Base-by-base conservation (phyloP, 2,888 invertebrate genomes). In the Amaurobius ferox region DNA sequence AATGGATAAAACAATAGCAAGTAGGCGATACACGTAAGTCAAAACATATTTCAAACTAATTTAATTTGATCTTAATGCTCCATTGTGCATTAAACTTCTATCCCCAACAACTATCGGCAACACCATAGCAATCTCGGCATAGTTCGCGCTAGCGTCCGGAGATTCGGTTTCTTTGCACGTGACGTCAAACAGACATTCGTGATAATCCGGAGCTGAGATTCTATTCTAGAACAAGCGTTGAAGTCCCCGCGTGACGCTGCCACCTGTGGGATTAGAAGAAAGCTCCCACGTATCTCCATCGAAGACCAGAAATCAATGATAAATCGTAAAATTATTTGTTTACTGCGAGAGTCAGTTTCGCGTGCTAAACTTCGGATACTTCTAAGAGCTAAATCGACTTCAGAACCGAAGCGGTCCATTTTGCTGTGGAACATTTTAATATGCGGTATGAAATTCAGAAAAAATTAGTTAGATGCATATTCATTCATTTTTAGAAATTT, bases 151-250 rank as follows among this genome's bases (percentile, higher is more conserved):
- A 16, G 23, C 23, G 23, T 55, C 2, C 23, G 35, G 28, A 44
- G 64, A 40, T 44, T 71, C 72, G 79, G 66, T 79, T 79, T 79
- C 79, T 79, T 79, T 32, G 72, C 64, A 66, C 26, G 29, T 79
- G 72, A 72, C 79, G 32, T 70, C 44, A 66, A 66, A 40, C 40
- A 55, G 48, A 66, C n/a, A 6, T 79, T 72, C 72, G 79, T 62
- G 64, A 72, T 71, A 44, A 72, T 72, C 64, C 32, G 16, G 2
- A 7, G 23, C 23, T 13, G 7, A 28, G 72, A 48, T 48, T 72
- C 23, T 1, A 23, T 5, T 55, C 23, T 23, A 16, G 62, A 30
- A 44, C 32, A 44, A 66, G 70, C 67, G 67, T 67, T 77, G 76
- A 77, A 66, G 44, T 70, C 66, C n/a, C 40, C 39, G 44, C 72